Conservation (phyloP, 2,888 invertebrate species). For the Clostera curtula region DNA sequence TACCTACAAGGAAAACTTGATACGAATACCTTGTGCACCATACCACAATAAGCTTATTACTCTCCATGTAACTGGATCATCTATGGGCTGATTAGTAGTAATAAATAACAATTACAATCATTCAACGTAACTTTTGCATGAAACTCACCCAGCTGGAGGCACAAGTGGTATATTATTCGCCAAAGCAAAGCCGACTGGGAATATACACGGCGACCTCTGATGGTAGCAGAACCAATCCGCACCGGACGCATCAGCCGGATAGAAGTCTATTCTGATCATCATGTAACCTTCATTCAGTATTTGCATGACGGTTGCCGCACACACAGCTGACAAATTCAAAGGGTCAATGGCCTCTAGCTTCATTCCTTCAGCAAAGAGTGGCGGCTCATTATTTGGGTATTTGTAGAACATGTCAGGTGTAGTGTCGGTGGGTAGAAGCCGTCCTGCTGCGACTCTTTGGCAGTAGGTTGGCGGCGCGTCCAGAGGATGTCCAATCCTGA, state of each 20-base stretch:
- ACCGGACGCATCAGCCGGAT: constrained; percentile 87
- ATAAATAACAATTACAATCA: too few species aligned
- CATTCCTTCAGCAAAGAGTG: constrained; percentile 88
- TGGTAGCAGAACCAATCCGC: constrained; percentile 99
- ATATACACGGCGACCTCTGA: constrained; percentile 93
- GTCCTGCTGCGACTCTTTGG: constrained; percentile 82
- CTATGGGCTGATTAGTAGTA: too few species aligned
- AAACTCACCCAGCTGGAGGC: constrained; percentile 83
- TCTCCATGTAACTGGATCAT: too few species aligned
- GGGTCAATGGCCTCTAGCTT: constrained; percentile 99
- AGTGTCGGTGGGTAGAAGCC: constrained; percentile 85
- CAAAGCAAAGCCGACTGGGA: constrained; percentile 95
- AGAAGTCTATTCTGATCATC: constrained; percentile 97
- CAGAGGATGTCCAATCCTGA: constrained; percentile 89
- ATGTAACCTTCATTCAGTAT: constrained; percentile 94
- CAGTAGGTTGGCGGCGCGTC: constrained; percentile 88
- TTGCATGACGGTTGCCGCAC: constrained; percentile 96
- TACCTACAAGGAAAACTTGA: too few species aligned
- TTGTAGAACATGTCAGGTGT: constrained; percentile 85
- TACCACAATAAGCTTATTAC: too few species aligned
- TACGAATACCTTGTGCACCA: too few species aligned
- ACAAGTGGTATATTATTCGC: constrained; percentile 88
- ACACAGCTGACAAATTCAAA: constrained; percentile 93
- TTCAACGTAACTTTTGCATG: too few species aligned
- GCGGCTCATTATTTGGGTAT: constrained; percentile 69